Evolutionary conservation across 2,797 vertebrate genomes (phyloP).

Genomic region (Monodelphis domestica): DNA sequence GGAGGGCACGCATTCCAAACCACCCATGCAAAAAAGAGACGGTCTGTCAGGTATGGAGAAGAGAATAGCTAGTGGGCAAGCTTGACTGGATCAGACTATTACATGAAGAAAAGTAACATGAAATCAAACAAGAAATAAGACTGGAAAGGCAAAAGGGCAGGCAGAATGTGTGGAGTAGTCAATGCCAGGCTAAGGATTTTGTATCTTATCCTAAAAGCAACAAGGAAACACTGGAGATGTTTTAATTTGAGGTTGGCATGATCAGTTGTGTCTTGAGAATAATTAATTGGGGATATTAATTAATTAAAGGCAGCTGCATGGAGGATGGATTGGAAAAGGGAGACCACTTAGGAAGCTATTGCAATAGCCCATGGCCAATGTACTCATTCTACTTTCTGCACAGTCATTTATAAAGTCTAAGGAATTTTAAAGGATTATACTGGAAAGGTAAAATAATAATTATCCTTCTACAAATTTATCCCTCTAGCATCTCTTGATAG

Average conservation of each 20-base stretch:
- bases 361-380: background rate
- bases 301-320: too few species aligned
- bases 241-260: background rate
- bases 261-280: background rate
- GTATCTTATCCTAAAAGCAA: background rate
- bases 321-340: background rate
- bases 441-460: background rate
- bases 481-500: background rate
- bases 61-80: background rate
- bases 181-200: background rate
- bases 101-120: background rate
- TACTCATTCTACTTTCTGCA: background rate
- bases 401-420: background rate
- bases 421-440: background rate
- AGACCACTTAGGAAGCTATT: background rate
- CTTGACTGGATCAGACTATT: background rate
- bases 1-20: background rate
- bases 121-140: background rate
- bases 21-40: background rate
- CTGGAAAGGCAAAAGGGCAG: background rate
- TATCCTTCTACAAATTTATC: background rate
- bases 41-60: background rate
- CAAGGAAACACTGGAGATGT: background rate
- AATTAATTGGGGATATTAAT: background rate
- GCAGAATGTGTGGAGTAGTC: background rate